phyloP scores from a whole-genome alignment of 2,797 vertebrate species.

The Dermochelys coriacea region DNA sequence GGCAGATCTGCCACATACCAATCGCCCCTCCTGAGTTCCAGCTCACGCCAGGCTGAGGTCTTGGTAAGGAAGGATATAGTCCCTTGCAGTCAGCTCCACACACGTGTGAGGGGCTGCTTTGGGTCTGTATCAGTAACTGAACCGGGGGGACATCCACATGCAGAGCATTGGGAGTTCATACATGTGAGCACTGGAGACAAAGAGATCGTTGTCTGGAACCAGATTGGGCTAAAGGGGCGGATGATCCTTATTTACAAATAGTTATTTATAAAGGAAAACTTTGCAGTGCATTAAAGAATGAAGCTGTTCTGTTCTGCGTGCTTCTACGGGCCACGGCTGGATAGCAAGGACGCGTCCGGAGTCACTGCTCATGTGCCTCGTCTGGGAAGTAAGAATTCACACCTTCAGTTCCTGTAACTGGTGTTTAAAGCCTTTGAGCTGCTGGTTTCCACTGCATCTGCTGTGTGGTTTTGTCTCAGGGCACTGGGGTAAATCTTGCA shows the following conservation, averaged over 20 bases:
- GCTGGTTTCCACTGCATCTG: background rate
- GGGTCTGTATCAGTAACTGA: background rate
- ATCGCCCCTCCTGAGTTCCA: background rate
- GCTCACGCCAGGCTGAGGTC: background rate
- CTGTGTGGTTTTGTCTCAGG: background rate
- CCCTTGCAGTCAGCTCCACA: background rate
- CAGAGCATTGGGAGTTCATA: too few relatives aligned
- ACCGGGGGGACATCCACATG: too few relatives aligned
- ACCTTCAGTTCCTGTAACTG: background rate
- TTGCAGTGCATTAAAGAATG: background rate
- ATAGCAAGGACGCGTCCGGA: too few relatives aligned
- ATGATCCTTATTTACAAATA: background rate
- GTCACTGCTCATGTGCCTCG: too few relatives aligned
- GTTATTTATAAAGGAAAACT: background rate
- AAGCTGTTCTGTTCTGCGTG: background rate
- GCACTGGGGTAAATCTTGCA: background rate
- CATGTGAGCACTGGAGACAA: too few relatives aligned
- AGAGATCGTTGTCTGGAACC: too few relatives aligned
- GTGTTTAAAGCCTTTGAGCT: background rate
- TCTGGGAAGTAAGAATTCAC: background rate
- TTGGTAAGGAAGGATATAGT: background rate
- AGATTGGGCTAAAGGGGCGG: background rate
- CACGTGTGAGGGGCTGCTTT: background rate
- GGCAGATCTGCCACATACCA: too few relatives aligned
- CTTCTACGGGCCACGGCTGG: too few relatives aligned